phyloP scores from a whole-genome alignment of 2,888 invertebrate genomes.

The Hemaris fuciformis region DNA sequence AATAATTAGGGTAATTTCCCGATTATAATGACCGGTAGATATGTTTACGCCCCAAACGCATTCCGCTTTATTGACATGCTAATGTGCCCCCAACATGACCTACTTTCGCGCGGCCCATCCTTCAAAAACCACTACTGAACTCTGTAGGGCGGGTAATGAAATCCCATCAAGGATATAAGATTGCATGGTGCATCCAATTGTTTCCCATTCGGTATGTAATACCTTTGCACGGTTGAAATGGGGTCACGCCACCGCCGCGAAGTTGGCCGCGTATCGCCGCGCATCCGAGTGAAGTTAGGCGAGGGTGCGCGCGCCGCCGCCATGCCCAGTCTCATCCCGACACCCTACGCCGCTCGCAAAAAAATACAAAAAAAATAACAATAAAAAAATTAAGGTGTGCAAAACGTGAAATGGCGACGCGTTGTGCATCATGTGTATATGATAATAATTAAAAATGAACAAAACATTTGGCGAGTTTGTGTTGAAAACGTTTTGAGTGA shows the following conservation, averaged over 20 bases:
- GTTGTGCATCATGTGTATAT: constrained; percentile 8
- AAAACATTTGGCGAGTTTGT: not conserved
- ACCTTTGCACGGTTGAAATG: constrained; percentile 49
- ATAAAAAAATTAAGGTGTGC: constrained; percentile 1
- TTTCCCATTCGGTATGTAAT: constrained; percentile 66
- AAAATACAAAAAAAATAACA: constrained; percentile 38
- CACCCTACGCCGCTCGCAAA: constrained; percentile 28
- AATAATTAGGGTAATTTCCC: not conserved
- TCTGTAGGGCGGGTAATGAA: too few species aligned
- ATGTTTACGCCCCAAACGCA: not conserved
- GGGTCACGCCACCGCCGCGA: constrained; percentile 51
- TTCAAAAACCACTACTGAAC: not conserved
- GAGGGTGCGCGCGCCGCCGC: constrained; percentile 45
- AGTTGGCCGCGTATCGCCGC: constrained; percentile 39
- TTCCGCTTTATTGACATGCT: not conserved
- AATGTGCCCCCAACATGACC: not conserved
- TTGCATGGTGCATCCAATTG: constrained; percentile 16
- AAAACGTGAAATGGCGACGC: constrained; percentile 1
- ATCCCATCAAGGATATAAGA: not conserved
- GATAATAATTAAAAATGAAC: not conserved
- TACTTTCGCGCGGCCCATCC: not conserved
- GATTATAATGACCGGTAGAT: not conserved
- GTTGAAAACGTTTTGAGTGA: not conserved
- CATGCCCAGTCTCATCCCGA: constrained; percentile 26
- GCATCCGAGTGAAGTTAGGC: constrained; percentile 43